Evolutionary conservation across 2,797 vertebrate species (phyloP).

Genomic region (Hapalemur alaotrensis): DNA sequence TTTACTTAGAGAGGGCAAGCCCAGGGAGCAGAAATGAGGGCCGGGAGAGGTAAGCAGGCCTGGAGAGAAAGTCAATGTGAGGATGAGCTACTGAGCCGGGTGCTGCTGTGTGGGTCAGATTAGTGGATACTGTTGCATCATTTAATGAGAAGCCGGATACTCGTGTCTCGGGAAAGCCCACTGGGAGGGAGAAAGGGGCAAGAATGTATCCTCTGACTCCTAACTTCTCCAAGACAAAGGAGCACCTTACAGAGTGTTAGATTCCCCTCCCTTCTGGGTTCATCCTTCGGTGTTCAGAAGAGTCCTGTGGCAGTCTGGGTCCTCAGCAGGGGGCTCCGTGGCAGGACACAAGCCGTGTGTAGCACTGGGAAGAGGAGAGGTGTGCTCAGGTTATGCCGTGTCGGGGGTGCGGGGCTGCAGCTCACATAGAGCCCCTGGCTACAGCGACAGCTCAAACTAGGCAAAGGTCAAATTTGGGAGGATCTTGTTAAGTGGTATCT

Average conservation of each 20-base stretch:
- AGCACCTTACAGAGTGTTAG: not conserved
- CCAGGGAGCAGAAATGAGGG: not conserved
- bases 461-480: not conserved
- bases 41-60: not conserved
- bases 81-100: not conserved
- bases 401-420: accelerated
- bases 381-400: not conserved
- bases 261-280: not conserved
- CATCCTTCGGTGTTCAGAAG: not conserved
- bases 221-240: not conserved
- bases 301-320: not conserved
- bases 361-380: not conserved
- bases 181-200: not conserved
- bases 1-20: not conserved
- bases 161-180: not conserved
- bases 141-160: not conserved
- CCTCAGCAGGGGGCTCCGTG: not conserved
- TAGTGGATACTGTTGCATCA: not conserved
- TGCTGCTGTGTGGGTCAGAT: not conserved
- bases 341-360: not conserved
- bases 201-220: not conserved
- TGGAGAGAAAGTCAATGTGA: not conserved
- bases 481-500: not conserved
- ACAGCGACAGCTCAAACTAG: not conserved
- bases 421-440: not conserved